phyloP scores from a whole-genome alignment of 2,797 vertebrate genomes.

The Eurystomus glaucurus region DNA sequence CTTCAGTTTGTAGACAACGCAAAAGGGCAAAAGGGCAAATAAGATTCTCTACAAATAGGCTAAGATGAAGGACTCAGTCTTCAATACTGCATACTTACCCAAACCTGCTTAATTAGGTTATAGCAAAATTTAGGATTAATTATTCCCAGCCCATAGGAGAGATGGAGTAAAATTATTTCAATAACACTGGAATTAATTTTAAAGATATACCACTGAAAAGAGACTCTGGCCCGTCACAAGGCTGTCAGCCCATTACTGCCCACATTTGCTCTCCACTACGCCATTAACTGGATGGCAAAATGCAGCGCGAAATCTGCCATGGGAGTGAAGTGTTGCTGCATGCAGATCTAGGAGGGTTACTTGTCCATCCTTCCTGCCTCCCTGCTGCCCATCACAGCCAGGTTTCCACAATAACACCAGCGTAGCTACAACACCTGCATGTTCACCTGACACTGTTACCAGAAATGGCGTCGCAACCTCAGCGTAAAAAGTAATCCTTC shows the following conservation, averaged over 20 bases:
- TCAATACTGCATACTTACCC: background rate
- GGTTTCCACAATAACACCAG: background rate
- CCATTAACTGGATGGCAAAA: background rate
- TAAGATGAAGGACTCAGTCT: background rate
- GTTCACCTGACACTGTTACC: background rate
- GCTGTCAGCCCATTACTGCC: background rate
- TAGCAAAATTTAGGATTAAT: background rate
- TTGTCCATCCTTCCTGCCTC: background rate
- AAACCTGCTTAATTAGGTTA: background rate
- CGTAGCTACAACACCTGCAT: background rate
- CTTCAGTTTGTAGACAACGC: background rate
- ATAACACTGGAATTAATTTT: background rate
- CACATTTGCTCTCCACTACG: background rate
- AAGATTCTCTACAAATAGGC: background rate
- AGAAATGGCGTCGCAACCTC: fast-evolving
- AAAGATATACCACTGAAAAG: background rate
- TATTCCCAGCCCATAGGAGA: background rate
- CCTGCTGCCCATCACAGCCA: fast-evolving
- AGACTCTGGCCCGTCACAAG: background rate
- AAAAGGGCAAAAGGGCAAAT: background rate
- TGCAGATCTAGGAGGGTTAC: background rate
- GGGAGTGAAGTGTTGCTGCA: background rate
- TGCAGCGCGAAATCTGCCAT: background rate
- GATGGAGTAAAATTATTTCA: background rate
- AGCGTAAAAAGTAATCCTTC: background rate